Conservation (phyloP, 2,888 invertebrate genomes). For the Linnaemya tessellans region DNA sequence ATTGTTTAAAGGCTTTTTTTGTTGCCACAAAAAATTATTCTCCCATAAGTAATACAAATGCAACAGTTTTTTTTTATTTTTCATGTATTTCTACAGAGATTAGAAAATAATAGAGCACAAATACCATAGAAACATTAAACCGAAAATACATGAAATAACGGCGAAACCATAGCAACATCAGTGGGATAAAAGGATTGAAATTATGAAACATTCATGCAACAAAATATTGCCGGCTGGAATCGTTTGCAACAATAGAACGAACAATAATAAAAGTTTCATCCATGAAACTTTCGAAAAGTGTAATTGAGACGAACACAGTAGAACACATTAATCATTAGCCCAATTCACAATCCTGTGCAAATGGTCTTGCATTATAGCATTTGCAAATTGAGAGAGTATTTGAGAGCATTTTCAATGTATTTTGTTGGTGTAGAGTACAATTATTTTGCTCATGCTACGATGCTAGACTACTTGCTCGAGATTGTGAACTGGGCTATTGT, state of each 20-base stretch:
- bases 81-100: slow-evolving; percentile 14
- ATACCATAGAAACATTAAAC: slow-evolving; percentile 17
- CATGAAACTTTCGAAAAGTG: too few species aligned
- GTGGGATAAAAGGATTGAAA: slow-evolving; percentile 12
- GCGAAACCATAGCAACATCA: slow-evolving; percentile 22
- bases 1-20: not conserved
- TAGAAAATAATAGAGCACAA: slow-evolving; percentile 49
- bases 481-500: too few species aligned
- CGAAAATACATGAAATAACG: slow-evolving; percentile 2
- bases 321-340: too few species aligned
- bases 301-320: too few species aligned
- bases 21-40: not conserved
- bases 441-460: too few species aligned
- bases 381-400: too few species aligned
- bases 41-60: slow-evolving; percentile 23
- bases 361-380: too few species aligned
- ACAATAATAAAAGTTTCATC: too few species aligned
- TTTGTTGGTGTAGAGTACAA: too few species aligned
- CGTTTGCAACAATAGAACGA: not conserved
- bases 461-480: too few species aligned
- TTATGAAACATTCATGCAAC: not conserved
- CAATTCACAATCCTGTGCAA: too few species aligned
- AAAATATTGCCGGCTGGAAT: not conserved
- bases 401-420: too few species aligned
- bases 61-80: not conserved